Conservation (phyloP, 2,888 invertebrate species). For the Tachina fera region DNA sequence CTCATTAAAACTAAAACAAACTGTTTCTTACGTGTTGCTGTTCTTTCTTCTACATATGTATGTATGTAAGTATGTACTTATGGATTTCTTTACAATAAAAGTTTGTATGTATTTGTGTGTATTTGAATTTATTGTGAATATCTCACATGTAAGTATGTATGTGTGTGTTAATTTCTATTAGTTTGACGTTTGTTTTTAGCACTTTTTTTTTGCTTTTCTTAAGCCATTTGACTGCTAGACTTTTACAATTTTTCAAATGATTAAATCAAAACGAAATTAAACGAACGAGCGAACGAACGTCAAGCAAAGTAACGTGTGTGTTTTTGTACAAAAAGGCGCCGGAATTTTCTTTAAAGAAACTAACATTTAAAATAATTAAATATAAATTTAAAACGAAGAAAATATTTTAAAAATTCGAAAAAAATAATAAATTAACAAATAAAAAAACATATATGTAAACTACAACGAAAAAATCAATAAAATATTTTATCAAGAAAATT, state of each 20-base stretch:
- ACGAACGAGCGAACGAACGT: conserved; percentile 78
- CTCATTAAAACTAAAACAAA: conserved; percentile 6
- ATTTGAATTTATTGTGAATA: not conserved
- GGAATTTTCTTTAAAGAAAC: conserved; percentile 32
- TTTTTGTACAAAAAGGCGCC: conserved; percentile 55
- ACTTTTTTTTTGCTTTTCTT: conserved; percentile 33
- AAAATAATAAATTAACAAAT: not conserved
- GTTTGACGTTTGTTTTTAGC: conserved; percentile 34
- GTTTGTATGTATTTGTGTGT: not conserved
- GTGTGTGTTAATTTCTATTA: conserved; percentile 34
- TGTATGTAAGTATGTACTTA: not conserved
- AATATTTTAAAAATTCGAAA: conserved; percentile 7
- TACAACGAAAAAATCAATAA: not conserved
- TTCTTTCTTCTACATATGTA: not conserved
- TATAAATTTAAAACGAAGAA: no score
- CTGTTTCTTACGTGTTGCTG: not conserved
- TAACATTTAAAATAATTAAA: not conserved
- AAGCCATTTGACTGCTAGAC: conserved; percentile 31
- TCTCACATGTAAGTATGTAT: not conserved
- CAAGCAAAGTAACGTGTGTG: conserved; percentile 62
- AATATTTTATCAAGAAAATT: no score
- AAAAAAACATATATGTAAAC: no score
- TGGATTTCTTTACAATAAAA: conserved; percentile 1
- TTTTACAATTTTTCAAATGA: conserved; percentile 48
- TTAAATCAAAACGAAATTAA: conserved; percentile 80